phyloP scores from a whole-genome alignment of 2,113 vertebrate genomes.

The Variabilichromis moorii region DNA sequence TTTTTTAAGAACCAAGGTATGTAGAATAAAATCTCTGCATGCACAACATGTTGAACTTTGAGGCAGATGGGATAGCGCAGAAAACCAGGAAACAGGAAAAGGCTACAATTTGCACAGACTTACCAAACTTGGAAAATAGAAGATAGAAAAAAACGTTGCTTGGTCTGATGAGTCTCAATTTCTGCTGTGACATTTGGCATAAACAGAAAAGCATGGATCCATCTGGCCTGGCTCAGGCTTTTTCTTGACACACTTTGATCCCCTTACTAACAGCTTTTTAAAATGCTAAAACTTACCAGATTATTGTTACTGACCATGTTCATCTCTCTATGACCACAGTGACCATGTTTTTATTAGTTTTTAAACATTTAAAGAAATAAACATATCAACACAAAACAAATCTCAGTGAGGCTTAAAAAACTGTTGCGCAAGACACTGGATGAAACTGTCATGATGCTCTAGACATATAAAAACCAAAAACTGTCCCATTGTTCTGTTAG shows the following conservation, averaged over 20 bases:
- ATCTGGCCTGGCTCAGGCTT: neutral
- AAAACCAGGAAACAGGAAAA: neutral
- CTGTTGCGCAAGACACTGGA: neutral
- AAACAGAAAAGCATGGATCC: neutral
- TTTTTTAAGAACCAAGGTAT: neutral
- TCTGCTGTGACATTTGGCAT: neutral
- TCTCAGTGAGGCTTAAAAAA: neutral
- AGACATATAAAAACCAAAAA: neutral
- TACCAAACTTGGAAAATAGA: neutral
- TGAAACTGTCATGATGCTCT: neutral
- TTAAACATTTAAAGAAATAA: neutral
- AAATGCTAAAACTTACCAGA: neutral
- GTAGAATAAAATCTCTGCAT: neutral
- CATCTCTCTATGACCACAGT: neutral
- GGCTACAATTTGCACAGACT: neutral
- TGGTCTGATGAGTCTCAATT: neutral
- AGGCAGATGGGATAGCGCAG: neutral
- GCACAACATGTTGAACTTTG: neutral
- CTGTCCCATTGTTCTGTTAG: neutral
- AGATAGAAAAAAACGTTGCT: neutral
- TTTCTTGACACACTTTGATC: neutral
- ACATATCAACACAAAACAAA: neutral
- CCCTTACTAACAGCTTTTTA: neutral
- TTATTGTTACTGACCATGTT: neutral
- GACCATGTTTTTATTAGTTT: neutral